Conservation (phyloP, 2,113 vertebrate genomes). For the Laticauda laticaudata region DNA sequence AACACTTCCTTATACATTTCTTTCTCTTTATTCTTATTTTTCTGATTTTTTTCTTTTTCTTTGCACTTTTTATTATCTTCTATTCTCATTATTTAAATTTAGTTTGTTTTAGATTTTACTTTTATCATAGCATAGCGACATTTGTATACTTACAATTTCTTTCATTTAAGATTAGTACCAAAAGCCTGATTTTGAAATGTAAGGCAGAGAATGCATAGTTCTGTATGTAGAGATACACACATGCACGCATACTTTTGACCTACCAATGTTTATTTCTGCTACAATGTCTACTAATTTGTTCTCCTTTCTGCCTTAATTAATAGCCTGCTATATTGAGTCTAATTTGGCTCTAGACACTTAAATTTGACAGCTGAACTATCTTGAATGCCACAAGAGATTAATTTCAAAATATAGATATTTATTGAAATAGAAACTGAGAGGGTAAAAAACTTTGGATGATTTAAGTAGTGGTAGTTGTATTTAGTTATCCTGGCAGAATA, state of each 20-base stretch:
- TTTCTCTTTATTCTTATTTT: neutral
- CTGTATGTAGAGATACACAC: neutral
- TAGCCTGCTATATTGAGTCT: neutral
- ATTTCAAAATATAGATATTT: neutral
- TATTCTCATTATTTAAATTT: neutral
- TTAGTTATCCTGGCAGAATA: neutral
- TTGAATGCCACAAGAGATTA: neutral
- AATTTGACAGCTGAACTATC: constrained; percentile 2
- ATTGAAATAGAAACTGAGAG: neutral
- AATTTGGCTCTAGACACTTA: neutral
- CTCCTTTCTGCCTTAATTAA: neutral
- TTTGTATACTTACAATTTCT: constrained; percentile 39
- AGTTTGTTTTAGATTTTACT: neutral
- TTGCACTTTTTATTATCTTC: neutral
- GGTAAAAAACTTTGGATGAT: neutral
- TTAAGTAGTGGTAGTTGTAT: neutral
- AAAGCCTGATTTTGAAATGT: constrained; percentile 40
- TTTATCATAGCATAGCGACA: neutral
- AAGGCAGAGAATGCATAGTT: constrained; percentile 24
- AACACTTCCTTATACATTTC: neutral
- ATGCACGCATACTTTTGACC: constrained; percentile 4
- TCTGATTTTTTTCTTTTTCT: neutral
- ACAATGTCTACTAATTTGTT: constrained; percentile 31
- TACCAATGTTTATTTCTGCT: constrained; percentile 17
- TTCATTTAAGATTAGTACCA: constrained; percentile 47